Conservation (phyloP, 2,797 vertebrate genomes). For the Molossus molossus region DNA sequence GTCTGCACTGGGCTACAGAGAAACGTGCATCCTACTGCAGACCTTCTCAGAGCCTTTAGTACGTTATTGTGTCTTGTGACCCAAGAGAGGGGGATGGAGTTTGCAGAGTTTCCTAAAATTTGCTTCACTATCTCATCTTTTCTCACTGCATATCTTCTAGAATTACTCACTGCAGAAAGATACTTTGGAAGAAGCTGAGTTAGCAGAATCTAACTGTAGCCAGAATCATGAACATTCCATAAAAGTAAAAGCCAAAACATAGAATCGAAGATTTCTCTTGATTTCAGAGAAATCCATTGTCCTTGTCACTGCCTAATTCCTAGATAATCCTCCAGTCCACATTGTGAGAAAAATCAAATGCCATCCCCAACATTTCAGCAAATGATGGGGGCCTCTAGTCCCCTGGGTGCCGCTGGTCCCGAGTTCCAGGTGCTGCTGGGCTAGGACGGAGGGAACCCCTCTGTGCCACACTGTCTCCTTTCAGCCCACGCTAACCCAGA, state of each 20-base stretch:
- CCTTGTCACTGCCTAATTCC: not conserved
- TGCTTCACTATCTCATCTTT: not conserved
- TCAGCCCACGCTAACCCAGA: not conserved
- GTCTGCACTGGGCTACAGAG: not conserved
- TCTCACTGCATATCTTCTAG: not conserved
- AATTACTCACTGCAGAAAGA: not conserved
- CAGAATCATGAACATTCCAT: not conserved
- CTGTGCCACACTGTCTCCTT: not conserved
- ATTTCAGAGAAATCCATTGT: not conserved
- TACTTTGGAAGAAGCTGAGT: not conserved
- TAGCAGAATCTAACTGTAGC: not conserved
- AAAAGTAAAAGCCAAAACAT: not conserved
- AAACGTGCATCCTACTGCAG: not conserved
- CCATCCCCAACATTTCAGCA: not conserved
- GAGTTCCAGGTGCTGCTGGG: not conserved
- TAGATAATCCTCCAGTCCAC: too few species aligned
- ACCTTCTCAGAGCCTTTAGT: not conserved
- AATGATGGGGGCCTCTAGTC: rapidly evolving
- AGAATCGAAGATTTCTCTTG: not conserved
- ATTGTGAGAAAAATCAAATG: too few species aligned
- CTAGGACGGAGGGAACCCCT: rapidly evolving
- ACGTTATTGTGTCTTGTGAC: not conserved
- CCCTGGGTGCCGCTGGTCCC: not conserved
- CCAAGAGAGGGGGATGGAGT: not conserved
- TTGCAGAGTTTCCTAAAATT: not conserved